A percentile compares a stretch with the other conserved stretches of the same genome.
phyloP scores from a whole-genome alignment of 2,888 invertebrate species.

The Brenthis daphne region DNA sequence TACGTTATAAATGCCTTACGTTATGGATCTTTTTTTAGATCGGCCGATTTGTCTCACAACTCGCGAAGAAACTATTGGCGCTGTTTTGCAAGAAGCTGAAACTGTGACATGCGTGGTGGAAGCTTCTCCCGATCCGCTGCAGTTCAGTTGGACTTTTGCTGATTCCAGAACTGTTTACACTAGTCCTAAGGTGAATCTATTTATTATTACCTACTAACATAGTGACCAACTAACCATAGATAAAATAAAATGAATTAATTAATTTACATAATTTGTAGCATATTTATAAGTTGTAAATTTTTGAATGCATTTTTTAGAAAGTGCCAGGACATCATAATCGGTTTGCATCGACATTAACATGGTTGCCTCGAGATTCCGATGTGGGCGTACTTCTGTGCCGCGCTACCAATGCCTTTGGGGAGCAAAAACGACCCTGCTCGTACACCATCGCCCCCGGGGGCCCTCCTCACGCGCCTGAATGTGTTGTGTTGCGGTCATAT shows the following conservation, averaged over 20 bases:
- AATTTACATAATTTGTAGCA: neutral
- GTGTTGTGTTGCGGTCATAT: slow-evolving; percentile 49
- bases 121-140: slow-evolving; percentile 60
- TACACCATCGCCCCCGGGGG: slow-evolving; percentile 56
- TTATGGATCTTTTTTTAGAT: slow-evolving; percentile 44
- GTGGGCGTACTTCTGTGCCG: slow-evolving; percentile 59
- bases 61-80: slow-evolving; percentile 54
- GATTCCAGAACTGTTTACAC: slow-evolving; percentile 62
- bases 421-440: slow-evolving; percentile 60
- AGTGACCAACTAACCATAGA: neutral
- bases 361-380: slow-evolving; percentile 57
- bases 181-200: slow-evolving; percentile 51
- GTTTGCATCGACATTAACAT: slow-evolving; percentile 61
- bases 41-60: slow-evolving; percentile 57
- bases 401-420: slow-evolving; percentile 63
- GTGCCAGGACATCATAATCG: slow-evolving; percentile 54
- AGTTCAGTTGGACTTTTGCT: slow-evolving; percentile 68
- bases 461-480: slow-evolving; percentile 55
- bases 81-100: slow-evolving; percentile 52
- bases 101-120: slow-evolving; percentile 61
- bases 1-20: neutral
- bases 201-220: slow-evolving; percentile 16
- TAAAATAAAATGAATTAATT: neutral
- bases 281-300: neutral
- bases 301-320: slow-evolving; percentile 48